Percentiles rank a stretch among this genome's conserved stretches.
phyloP scores from a whole-genome alignment of 2,797 vertebrate genomes.

The Knipowitschia caucasica region DNA sequence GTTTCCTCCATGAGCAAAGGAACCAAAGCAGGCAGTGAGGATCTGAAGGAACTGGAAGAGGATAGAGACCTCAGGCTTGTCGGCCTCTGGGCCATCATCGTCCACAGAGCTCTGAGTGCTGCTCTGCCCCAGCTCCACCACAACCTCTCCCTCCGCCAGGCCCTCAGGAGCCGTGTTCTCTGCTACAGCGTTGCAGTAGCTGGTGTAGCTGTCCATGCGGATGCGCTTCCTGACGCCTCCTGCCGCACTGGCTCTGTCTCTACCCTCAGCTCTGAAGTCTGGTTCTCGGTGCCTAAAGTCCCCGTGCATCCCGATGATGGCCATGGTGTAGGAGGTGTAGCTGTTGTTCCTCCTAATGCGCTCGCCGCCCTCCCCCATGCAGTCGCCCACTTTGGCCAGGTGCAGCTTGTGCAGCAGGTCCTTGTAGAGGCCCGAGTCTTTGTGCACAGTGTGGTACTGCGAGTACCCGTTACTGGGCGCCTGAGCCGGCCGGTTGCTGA shows the following conservation, averaged over 20 bases:
- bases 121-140: slow-evolving; percentile 71
- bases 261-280: slow-evolving; percentile 73
- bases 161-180: slow-evolving; percentile 76
- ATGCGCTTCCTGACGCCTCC: slow-evolving; percentile 79
- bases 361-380: slow-evolving; percentile 90
- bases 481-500: slow-evolving; percentile 82
- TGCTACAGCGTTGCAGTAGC: slow-evolving; percentile 96
- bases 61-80: slow-evolving; percentile 87
- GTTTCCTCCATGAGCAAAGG: slow-evolving; percentile 96
- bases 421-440: slow-evolving; percentile 96
- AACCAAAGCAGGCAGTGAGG: slow-evolving; percentile 96
- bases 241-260: slow-evolving; percentile 65
- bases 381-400: slow-evolving; percentile 93
- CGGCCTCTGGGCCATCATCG: slow-evolving; percentile 85
- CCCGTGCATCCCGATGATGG: slow-evolving; percentile 94
- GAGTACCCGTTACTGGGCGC: slow-evolving; percentile 85
- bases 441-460: slow-evolving; percentile 97
- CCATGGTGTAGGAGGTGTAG: slow-evolving; percentile 98
- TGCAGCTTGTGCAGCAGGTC: slow-evolving; percentile 96
- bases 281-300: slow-evolving; percentile 73
- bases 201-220: slow-evolving; percentile 98
- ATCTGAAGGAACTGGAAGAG: slow-evolving; percentile 98
- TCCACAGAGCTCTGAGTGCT: slow-evolving; percentile 83
- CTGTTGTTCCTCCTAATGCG: slow-evolving; percentile 95
- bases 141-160: slow-evolving; percentile 68